These are phyloP conservation scores for Gandaritis pyraliata DNA, from an alignment of 2,888 invertebrate genomes.

Conservation along the genomic window DNA sequence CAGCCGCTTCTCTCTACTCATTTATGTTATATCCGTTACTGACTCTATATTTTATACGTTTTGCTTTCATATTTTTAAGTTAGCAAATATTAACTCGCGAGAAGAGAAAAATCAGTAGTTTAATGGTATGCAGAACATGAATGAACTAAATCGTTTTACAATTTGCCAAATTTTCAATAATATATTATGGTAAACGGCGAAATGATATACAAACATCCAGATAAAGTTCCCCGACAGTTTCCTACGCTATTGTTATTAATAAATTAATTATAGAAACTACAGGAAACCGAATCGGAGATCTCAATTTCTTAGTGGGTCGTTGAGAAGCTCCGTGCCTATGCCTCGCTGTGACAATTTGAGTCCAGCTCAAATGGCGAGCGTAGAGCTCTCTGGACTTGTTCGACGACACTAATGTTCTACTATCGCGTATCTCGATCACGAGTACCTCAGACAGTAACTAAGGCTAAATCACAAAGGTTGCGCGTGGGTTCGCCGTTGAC, in stretches of 20 bases:
- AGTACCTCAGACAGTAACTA: slow-evolving; percentile 80
- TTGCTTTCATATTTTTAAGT: slow-evolving; percentile 12
- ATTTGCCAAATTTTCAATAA: slow-evolving; percentile 24
- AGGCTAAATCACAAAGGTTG: slow-evolving; percentile 83
- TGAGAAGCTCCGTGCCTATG: slow-evolving; percentile 74
- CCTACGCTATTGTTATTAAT: slow-evolving; percentile 82
- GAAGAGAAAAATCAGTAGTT: background rate
- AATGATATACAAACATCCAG: slow-evolving; percentile 60
- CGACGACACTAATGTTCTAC: slow-evolving; percentile 66
- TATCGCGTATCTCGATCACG: slow-evolving; percentile 65
- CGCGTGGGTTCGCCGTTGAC: slow-evolving; percentile 66
- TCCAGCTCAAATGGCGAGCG: slow-evolving; percentile 82
- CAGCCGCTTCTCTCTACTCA: slow-evolving; percentile 51
- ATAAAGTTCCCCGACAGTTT: slow-evolving; percentile 78
- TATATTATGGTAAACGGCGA: slow-evolving; percentile 67
- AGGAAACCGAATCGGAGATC: slow-evolving; percentile 84
- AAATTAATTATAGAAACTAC: slow-evolving; percentile 83
- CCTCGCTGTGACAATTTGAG: slow-evolving; percentile 80
- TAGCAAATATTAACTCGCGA: background rate
- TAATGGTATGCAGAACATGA: background rate
- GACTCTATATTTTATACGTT: slow-evolving; percentile 23
- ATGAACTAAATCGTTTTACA: slow-evolving; percentile 20
- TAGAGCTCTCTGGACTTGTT: slow-evolving; percentile 66
- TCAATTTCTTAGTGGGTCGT: slow-evolving; percentile 71
- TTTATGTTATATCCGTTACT: slow-evolving; percentile 41